Evolutionary conservation across 2,888 invertebrate species (phyloP).

Genomic region (Marasmarcha lunaedactyla): DNA sequence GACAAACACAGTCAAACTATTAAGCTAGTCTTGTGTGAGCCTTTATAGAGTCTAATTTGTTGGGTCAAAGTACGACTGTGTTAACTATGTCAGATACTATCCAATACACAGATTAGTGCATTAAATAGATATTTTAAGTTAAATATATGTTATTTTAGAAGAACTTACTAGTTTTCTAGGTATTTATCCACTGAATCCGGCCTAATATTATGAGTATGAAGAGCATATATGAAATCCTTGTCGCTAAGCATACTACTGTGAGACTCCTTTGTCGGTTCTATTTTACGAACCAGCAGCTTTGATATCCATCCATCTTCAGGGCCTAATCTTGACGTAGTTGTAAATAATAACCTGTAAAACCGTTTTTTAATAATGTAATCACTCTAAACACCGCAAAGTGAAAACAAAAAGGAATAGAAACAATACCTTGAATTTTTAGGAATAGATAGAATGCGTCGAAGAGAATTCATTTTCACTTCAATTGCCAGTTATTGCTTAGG

Average conservation of each 20-base stretch:
- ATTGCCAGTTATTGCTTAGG: conserved; percentile 13
- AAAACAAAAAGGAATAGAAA: conserved; percentile 11
- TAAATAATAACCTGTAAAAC: conserved; percentile 49
- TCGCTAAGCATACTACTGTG: conserved; percentile 97
- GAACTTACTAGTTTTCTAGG: conserved; percentile 89
- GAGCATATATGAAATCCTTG: conserved; percentile 94
- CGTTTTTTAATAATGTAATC: not conserved
- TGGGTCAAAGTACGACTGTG: too few species aligned
- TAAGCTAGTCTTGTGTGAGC: too few species aligned
- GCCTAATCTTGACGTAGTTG: conserved; percentile 39
- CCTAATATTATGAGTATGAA: conserved; percentile 94
- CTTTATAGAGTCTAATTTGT: too few species aligned
- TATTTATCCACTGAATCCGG: conserved; percentile 90
- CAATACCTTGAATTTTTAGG: conserved; percentile 51
- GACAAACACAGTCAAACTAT: too few species aligned
- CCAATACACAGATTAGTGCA: too few species aligned
- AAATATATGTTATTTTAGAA: not conserved
- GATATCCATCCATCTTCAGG: conserved; percentile 87
- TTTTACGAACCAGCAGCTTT: conserved; percentile 88
- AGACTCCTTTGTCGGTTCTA: conserved; percentile 94
- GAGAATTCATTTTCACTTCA: conserved; percentile 41
- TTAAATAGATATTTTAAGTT: too few species aligned
- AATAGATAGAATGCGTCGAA: conserved; percentile 41
- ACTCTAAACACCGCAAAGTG: not conserved
- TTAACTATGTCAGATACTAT: too few species aligned